Percentiles rank a stretch among this genome's conserved stretches.
These are phyloP conservation scores for Chelidonichthys spinosus DNA, from an alignment of 2,797 vertebrate species.

Conservation along the genomic window DNA sequence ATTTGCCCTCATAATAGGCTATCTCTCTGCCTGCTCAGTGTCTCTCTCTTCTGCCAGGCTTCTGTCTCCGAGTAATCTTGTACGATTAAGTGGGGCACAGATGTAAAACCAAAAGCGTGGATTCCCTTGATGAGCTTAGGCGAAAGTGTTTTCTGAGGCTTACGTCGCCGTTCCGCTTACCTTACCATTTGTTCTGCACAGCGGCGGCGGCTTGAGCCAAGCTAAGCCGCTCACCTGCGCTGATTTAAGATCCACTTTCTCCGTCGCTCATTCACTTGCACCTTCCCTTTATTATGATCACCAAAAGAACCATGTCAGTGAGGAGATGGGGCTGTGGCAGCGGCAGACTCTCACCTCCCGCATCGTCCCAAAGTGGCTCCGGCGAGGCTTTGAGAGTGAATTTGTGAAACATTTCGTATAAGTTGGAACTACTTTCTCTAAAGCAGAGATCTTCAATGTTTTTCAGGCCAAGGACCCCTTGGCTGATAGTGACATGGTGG, in stretches of 20 bases:
- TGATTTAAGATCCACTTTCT: constrained; percentile 31
- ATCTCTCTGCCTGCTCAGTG: constrained; percentile 14
- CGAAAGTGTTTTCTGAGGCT: constrained; percentile 60
- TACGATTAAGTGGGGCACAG: constrained; percentile 49
- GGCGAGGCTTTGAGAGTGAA: not conserved
- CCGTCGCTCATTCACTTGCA: not conserved
- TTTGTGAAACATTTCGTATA: not conserved
- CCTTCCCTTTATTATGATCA: constrained; percentile 11
- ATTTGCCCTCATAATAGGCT: constrained; percentile 24
- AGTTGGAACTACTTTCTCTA: not conserved
- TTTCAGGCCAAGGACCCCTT: too few relatives aligned
- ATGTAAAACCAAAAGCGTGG: constrained; percentile 60
- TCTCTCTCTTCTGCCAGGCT: constrained; percentile 13
- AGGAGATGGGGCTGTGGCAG: not conserved
- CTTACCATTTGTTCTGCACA: constrained; percentile 61
- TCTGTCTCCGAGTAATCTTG: constrained; percentile 62
- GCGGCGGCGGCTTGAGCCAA: constrained; percentile 43
- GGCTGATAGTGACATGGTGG: too few relatives aligned
- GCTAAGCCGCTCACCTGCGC: constrained; percentile 58
- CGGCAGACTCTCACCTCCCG: not conserved
- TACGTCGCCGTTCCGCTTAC: constrained; percentile 63
- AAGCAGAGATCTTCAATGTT: too few relatives aligned
- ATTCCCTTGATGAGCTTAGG: constrained; percentile 72
- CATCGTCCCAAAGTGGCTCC: not conserved
- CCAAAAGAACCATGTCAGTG: not conserved